Evolutionary conservation across 2,888 invertebrate genomes (phyloP).

Genomic region (Chydorus sphaericus): DNA sequence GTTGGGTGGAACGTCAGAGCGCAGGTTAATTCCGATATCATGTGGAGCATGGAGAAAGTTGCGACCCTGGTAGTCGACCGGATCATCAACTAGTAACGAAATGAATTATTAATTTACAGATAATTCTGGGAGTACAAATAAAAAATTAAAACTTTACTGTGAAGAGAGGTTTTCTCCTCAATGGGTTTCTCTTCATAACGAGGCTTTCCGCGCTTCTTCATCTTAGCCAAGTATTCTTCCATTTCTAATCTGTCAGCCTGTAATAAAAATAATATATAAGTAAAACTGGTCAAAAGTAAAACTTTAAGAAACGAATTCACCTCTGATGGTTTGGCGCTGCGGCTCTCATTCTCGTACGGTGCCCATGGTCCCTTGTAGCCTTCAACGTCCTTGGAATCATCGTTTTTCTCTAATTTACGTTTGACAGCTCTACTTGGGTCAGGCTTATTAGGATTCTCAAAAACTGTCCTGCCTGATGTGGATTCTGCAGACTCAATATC

Average conservation of each 20-base stretch:
- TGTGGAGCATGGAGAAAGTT: slow-evolving; percentile 87
- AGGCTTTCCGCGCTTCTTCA: slow-evolving; percentile 65
- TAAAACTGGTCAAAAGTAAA: not conserved
- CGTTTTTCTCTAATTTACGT: slow-evolving; percentile 73
- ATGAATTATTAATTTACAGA: not conserved
- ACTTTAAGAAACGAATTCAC: slow-evolving; percentile 24
- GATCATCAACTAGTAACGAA: slow-evolving; percentile 60
- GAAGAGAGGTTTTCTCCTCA: slow-evolving; percentile 88
- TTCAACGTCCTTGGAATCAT: slow-evolving; percentile 76
- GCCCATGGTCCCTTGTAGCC: slow-evolving; percentile 98
- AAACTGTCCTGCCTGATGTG: slow-evolving; percentile 69
- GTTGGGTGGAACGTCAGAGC: slow-evolving; percentile 74
- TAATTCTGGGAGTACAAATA: too few species aligned
- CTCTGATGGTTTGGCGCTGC: slow-evolving; percentile 75
- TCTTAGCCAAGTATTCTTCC: slow-evolving; percentile 83
- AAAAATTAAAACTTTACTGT: slow-evolving; percentile 47
- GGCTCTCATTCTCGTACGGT: slow-evolving; percentile 75
- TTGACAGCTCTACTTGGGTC: slow-evolving; percentile 42
- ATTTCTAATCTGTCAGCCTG: slow-evolving; percentile 80
- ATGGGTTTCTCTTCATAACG: slow-evolving; percentile 78
- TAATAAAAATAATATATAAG: slow-evolving; percentile 3
- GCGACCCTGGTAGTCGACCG: slow-evolving; percentile 90
- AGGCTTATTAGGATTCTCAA: slow-evolving; percentile 58
- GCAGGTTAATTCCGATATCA: slow-evolving; percentile 77
- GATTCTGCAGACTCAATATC: slow-evolving; percentile 54